Evolutionary conservation across 2,797 vertebrate genomes (phyloP).

Genomic region (Pangasius krempfi): DNA sequence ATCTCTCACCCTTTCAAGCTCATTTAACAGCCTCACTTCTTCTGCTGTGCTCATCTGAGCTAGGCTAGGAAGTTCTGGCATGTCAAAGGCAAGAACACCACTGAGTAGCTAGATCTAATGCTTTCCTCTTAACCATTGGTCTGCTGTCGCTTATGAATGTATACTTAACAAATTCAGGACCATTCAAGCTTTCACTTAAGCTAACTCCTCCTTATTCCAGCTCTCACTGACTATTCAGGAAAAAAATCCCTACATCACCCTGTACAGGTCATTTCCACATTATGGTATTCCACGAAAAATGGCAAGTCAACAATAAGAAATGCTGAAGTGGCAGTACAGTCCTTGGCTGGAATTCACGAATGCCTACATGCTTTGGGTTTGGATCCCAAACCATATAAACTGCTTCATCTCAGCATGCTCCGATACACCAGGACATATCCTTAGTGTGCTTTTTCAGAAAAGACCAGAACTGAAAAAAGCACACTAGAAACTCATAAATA

Average conservation of each 20-base stretch:
- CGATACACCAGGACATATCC: slow-evolving; percentile 10
- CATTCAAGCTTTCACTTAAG: slow-evolving; percentile 43
- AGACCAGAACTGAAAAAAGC: slow-evolving; percentile 45
- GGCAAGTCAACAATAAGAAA: slow-evolving; percentile 47
- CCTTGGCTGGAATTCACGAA: slow-evolving; percentile 63
- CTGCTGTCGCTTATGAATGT: slow-evolving; percentile 47
- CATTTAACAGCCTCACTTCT: slow-evolving; percentile 39
- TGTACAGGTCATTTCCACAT: slow-evolving; percentile 66
- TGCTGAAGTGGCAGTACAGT: slow-evolving; percentile 62
- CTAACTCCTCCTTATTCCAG: slow-evolving; percentile 26
- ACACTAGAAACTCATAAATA: slow-evolving; percentile 48
- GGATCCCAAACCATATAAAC: slow-evolving; percentile 19
- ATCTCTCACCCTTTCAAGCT: slow-evolving; percentile 9
- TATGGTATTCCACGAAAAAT: slow-evolving; percentile 67
- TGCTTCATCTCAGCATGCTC: slow-evolving; percentile 28
- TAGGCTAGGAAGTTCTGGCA: slow-evolving; percentile 32
- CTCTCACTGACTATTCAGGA: slow-evolving; percentile 64
- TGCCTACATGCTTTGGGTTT: slow-evolving; percentile 36
- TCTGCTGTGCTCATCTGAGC: slow-evolving; percentile 24
- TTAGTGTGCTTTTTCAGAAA: neutral
- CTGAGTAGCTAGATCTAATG: slow-evolving; percentile 28
- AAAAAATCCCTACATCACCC: slow-evolving; percentile 56
- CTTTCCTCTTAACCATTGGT: slow-evolving; percentile 38
- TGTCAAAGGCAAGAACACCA: slow-evolving; percentile 30
- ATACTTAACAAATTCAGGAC: slow-evolving; percentile 57